Evolutionary conservation across 2,888 invertebrate species (phyloP).

Genomic region (Cephonodes hylas): DNA sequence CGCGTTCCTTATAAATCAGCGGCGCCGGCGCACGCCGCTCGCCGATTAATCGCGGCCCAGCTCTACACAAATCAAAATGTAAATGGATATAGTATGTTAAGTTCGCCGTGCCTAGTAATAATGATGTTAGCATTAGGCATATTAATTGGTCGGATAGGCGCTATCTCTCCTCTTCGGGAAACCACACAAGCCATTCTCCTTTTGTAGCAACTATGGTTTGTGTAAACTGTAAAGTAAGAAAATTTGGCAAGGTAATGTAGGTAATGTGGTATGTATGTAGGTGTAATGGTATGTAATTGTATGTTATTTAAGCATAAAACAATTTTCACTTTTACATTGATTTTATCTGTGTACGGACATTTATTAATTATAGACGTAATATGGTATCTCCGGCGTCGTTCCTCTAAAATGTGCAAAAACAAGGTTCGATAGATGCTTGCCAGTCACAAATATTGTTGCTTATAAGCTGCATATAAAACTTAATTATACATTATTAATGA

Average conservation of each 20-base stretch:
- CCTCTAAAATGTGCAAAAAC: neutral
- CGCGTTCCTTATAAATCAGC: constrained; percentile 64
- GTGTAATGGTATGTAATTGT: no score
- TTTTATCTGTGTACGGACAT: no score
- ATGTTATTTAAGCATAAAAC: no score
- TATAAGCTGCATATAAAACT: constrained; percentile 49
- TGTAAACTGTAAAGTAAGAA: neutral
- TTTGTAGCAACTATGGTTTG: neutral
- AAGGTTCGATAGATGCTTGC: neutral
- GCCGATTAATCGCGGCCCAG: constrained; percentile 75
- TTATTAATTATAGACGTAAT: neutral
- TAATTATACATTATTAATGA: constrained; percentile 59
- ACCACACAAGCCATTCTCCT: constrained; percentile 54
- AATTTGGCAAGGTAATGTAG: neutral
- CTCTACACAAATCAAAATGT: constrained; percentile 80
- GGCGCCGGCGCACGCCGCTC: constrained; percentile 62
- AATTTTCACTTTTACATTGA: no score
- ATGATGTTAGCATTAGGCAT: constrained; percentile 82
- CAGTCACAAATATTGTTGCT: constrained; percentile 38
- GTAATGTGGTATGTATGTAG: no score
- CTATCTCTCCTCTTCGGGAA: constrained; percentile 63
- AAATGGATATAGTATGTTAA: constrained; percentile 80
- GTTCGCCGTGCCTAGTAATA: constrained; percentile 77
- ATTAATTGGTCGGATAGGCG: constrained; percentile 77
- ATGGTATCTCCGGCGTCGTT: neutral